Base-by-base conservation (phyloP, 2,113 vertebrate species). In the Electrona antarctica region DNA sequence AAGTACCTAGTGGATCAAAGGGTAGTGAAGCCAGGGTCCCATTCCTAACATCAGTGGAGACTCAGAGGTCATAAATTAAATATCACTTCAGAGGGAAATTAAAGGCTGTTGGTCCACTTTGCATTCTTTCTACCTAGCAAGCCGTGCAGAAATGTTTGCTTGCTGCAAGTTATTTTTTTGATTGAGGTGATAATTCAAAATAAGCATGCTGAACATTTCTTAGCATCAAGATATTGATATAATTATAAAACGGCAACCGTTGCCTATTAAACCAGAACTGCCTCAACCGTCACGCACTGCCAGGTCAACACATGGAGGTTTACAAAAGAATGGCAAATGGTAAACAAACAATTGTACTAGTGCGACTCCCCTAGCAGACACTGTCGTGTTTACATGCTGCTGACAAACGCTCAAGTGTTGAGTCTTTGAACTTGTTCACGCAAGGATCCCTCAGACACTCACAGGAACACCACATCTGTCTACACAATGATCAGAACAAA, bases 31-130 rank as follows among this genome's bases (percentile, higher is more conserved):
- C 69, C 0, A 0, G 33, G 50, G 50, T 74, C 70, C 80, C 69
- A 28, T 76, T 90, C 76, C 66, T 55, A 74, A 87, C 78, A 86
- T 90, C 87, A 83, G 82, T 82, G 71, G 55, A 57, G n/a, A n/a
- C n/a, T n/a, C n/a, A n/a, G 68, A 69, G 76, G 84, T 87, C 87
- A 87, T 90, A 61, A 82, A 91, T 91, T 84, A 89, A 82, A 87
- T 70, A 89, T 87, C 77, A 45, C 76, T 71, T 78, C 71, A 47
- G 76, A 79, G 73, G 72, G 54, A 70, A 66, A 7, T 21, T 21
- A 65, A 69, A 15, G 64, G 67, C 73, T 67, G 33, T 68, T 56
- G 29, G 65, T 71, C 63, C 46, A 54, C 60, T 80, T 52, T 51
- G 46, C 70, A 76, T 67, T 9, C 41, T 62, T 52, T 48, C 62